phyloP scores from a whole-genome alignment of 2,113 vertebrate genomes.

The Phainopepla nitens region DNA sequence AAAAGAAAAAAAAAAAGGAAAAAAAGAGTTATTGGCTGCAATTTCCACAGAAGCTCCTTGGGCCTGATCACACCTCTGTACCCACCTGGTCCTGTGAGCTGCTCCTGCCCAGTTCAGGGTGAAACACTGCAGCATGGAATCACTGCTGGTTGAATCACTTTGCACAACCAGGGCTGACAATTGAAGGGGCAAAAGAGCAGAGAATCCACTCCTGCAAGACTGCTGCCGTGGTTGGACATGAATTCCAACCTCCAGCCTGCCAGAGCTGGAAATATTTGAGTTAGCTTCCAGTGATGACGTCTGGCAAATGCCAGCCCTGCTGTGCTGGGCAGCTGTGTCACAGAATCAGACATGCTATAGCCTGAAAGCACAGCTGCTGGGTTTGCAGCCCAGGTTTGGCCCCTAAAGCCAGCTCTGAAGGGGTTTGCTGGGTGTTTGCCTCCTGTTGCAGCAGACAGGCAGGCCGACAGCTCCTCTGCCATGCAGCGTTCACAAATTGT shows the following conservation, averaged over 20 bases:
- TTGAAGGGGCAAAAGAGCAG: not conserved
- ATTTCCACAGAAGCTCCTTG: not conserved
- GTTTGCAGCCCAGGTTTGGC: not conserved
- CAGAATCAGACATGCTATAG: not conserved
- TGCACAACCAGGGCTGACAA: not conserved
- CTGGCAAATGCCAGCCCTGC: not conserved
- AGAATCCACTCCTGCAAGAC: not conserved
- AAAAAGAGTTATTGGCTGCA: not conserved
- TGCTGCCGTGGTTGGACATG: accelerated
- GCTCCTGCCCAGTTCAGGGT: not conserved
- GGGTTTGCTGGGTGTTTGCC: not conserved
- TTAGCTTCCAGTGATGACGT: not conserved
- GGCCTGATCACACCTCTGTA: not conserved
- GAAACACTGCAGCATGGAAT: not conserved
- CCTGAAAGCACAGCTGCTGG: not conserved
- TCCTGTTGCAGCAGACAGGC: not conserved
- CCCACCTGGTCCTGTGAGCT: not conserved
- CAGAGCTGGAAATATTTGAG: not conserved
- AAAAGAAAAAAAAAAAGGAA: not conserved
- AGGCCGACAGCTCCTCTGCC: not conserved
- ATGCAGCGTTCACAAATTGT: not conserved
- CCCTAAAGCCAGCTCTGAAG: not conserved
- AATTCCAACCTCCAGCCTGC: not conserved
- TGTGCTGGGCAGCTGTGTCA: not conserved
- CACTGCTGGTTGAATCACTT: accelerated